Evolutionary conservation across 2,888 invertebrate species (phyloP).

Genomic region (Operophtera brumata): DNA sequence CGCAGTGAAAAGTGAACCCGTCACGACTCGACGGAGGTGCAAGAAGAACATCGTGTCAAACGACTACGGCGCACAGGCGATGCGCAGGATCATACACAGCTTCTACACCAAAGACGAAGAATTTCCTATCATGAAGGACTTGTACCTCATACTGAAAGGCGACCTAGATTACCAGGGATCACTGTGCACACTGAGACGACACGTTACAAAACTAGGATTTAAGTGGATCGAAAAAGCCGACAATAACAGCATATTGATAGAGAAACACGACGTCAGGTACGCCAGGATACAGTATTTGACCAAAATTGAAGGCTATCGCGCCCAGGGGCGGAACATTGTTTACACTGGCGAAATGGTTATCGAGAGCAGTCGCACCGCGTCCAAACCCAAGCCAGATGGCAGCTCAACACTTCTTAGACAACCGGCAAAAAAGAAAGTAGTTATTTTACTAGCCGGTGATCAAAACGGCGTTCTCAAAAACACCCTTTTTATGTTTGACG

Average conservation of each 20-base stretch:
- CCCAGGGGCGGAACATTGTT: constrained; percentile 40
- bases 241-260: constrained; percentile 39
- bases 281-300: constrained; percentile 41
- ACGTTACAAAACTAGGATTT: constrained; percentile 41
- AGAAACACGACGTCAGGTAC: constrained; percentile 42
- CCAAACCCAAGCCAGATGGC: constrained; percentile 40
- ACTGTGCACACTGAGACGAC: constrained; percentile 39
- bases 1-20: constrained; percentile 34
- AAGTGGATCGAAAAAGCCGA: constrained; percentile 46
- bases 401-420: constrained; percentile 41
- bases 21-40: constrained; percentile 29
- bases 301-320: constrained; percentile 39
- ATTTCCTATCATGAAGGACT: constrained; percentile 43
- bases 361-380: constrained; percentile 40
- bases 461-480: constrained; percentile 35
- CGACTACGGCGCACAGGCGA: constrained; percentile 40
- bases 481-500: constrained; percentile 39
- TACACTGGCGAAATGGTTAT: constrained; percentile 40
- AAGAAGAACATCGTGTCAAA: constrained; percentile 37
- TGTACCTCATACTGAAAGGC: constrained; percentile 41
- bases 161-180: constrained; percentile 45
- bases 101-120: constrained; percentile 43
- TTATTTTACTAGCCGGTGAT: constrained; percentile 41
- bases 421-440: constrained; percentile 39
- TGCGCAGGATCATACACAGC: constrained; percentile 40